Evolutionary conservation across 2,797 vertebrate genomes (phyloP), one percentile per base, ranked within the genome.

Genomic region (Acestrorhynchus altus): DNA sequence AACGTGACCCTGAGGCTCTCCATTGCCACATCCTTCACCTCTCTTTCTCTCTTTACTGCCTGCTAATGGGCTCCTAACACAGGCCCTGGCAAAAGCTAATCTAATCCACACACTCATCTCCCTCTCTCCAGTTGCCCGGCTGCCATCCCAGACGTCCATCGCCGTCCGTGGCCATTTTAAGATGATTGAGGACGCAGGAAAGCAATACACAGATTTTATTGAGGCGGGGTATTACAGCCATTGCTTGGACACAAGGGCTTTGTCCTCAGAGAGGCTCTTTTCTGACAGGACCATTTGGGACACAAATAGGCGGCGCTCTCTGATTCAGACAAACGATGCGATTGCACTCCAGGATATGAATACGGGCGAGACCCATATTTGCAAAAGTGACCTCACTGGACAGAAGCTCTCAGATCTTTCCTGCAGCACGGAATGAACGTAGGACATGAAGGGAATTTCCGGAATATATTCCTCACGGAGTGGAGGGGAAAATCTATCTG

Each of bases 351-450:
- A 35, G 31, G 39, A 52, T 46, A 28, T 24, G 39, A 60, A 71
- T 64, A 61, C 9, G 72, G 49, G 28, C 7, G 6, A 46, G 18
- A 46, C 16, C 24, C 26, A 6, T 15, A 61, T 57, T 42, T 40
- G 10, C 28, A 24, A 35, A 8, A 16, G 9, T 56, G 66, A 84
- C 67, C 80, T 22, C 20, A 80, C 73, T 76, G 86, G 85, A 92
- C 90, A 92, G 91, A 90, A 87, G 91, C 80, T 60, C 80, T 84
- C 86, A 90, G 72, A 90, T 87, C 89, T 26, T 22, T 15, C 85
- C 72, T 80, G n/a, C 26, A 64, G 88, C 26, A 73, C 81, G 77
- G 67, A 77, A 84, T 74, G 68, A 85, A 85, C 88, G 87, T 80
- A 84, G 77, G 80, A 71, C 78, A 65, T 13, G 72, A 26, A 59